These are phyloP conservation scores for Eublepharis macularius DNA, from an alignment of 2,113 vertebrate genomes.

Conservation along the genomic window DNA sequence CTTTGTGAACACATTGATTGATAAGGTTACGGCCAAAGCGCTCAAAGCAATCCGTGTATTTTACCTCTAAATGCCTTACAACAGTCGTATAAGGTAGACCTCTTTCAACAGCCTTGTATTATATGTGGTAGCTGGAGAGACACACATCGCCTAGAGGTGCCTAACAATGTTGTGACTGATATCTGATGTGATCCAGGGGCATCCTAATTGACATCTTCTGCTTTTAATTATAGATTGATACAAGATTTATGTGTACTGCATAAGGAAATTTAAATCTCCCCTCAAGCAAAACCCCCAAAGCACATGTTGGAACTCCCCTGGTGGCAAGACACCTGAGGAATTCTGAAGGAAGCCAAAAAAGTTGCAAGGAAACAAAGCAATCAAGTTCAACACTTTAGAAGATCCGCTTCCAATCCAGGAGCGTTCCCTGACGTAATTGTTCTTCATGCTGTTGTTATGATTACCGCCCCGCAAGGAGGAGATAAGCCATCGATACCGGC, in stretches of 20 bases:
- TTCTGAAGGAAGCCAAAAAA: not conserved
- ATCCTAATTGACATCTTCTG: not conserved
- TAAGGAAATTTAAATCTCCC: too few species aligned
- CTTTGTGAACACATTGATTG: too few species aligned
- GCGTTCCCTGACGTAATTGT: constrained; percentile 49
- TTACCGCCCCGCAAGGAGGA: constrained; percentile 46
- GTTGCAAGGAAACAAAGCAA: not conserved
- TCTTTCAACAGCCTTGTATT: too few species aligned
- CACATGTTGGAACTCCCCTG: constrained; percentile 33
- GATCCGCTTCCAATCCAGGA: constrained; percentile 45
- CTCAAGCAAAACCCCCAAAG: not conserved
- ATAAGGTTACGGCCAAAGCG: too few species aligned
- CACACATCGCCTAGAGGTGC: too few species aligned
- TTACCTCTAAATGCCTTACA: not conserved
- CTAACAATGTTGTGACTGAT: not conserved
- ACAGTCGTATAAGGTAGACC: not conserved
- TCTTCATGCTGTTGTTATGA: constrained; percentile 49
- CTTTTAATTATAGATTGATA: not conserved
- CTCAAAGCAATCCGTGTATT: too few species aligned
- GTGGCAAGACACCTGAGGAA: not conserved
- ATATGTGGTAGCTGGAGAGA: too few species aligned
- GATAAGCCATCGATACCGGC: constrained; percentile 54
- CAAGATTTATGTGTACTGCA: too few species aligned
- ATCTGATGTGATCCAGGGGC: not conserved
- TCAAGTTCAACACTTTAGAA: constrained; percentile 43